These are phyloP conservation scores for Yponomeuta evonymella DNA, from an alignment of 2,888 invertebrate species.

Conservation along the genomic window DNA sequence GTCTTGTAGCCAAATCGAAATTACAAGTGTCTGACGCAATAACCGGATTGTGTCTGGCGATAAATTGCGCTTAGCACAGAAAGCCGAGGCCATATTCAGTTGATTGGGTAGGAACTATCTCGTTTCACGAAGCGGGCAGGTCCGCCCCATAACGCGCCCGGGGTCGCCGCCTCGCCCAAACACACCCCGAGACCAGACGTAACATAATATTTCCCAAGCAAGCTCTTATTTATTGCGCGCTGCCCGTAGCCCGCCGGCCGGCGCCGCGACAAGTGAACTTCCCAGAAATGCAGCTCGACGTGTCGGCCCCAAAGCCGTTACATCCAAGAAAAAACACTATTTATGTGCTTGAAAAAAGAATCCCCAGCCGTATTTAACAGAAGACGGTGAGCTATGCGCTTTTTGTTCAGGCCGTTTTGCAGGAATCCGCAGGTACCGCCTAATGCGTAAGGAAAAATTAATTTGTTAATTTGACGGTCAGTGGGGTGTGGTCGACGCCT, in stretches of 20 bases:
- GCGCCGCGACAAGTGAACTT: conserved; percentile 71
- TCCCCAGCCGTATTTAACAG: conserved; percentile 60
- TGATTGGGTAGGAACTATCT: conserved; percentile 31
- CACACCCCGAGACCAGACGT: conserved; percentile 54
- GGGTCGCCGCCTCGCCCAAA: conserved; percentile 36
- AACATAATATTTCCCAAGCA: conserved; percentile 74
- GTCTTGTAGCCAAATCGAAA: neutral
- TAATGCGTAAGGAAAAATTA: conserved; percentile 48
- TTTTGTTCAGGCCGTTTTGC: conserved; percentile 66
- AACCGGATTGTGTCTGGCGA: neutral
- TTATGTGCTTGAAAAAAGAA: conserved; percentile 72
- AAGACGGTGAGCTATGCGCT: conserved; percentile 61
- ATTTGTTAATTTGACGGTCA: conserved; percentile 54
- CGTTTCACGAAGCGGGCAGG: conserved; percentile 38
- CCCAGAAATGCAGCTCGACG: conserved; percentile 62
- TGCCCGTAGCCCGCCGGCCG: conserved; percentile 35
- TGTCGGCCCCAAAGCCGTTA: conserved; percentile 67
- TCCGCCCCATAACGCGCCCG: conserved; percentile 45
- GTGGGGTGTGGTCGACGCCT: conserved; percentile 42
- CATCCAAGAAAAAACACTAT: conserved; percentile 68
- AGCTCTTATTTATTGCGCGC: conserved; percentile 71
- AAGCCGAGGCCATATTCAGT: conserved; percentile 19
- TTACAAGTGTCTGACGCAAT: neutral
- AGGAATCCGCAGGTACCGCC: conserved; percentile 65
- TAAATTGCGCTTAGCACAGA: neutral